Conservation (phyloP, 2,888 invertebrate species). For the Nomada hirtipes region DNA sequence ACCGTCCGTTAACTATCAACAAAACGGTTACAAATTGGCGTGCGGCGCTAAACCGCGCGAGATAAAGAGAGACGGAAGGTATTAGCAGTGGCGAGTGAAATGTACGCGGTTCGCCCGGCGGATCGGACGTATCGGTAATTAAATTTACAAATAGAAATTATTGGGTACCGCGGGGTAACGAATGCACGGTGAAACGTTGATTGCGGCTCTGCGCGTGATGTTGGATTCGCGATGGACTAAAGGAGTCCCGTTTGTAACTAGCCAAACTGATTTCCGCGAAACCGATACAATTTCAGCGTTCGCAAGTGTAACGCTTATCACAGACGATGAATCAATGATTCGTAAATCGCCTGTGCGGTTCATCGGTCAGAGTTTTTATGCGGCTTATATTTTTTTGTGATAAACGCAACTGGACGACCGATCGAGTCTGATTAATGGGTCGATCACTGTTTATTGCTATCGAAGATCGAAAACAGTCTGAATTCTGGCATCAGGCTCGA, state of each 20-base stretch:
- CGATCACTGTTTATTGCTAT: neutral
- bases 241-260: too few relatives aligned
- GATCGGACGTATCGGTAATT: constrained; percentile 51
- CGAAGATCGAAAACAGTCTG: neutral
- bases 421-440: constrained; percentile 11
- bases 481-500: neutral
- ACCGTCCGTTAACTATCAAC: constrained; percentile 50
- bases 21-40: constrained; percentile 74
- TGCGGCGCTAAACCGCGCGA: constrained; percentile 1
- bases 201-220: constrained; percentile 7
- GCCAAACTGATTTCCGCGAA: constrained; percentile 10
- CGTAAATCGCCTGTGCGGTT: neutral
- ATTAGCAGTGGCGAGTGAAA: constrained; percentile 23
- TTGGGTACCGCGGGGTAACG: constrained; percentile 40
- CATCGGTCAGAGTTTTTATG: constrained; percentile 25
- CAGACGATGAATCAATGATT: constrained; percentile 41
- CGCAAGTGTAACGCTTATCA: neutral
- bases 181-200: constrained; percentile 31
- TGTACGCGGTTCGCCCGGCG: constrained; percentile 19
- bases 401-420: neutral
- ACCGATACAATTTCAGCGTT: constrained; percentile 33
- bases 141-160: constrained; percentile 60
- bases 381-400: neutral
- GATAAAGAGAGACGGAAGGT: constrained; percentile 8
- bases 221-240: too few relatives aligned